phyloP scores from a whole-genome alignment of 1,140 invertebrate species.

The Portunus trituberculatus region DNA sequence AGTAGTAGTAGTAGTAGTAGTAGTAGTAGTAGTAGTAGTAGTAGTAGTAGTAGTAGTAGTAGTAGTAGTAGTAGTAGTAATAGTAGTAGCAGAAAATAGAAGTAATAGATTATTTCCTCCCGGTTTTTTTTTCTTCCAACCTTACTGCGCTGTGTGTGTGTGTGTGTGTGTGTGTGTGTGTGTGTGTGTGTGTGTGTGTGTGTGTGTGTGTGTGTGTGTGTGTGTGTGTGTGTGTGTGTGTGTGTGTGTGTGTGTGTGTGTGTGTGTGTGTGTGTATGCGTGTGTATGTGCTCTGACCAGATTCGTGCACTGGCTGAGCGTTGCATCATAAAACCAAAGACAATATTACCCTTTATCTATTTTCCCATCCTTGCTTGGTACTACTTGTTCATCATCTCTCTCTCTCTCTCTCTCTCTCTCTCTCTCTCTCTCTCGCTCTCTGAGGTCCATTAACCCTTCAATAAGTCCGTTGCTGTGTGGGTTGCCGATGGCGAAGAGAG shows the following conservation, averaged over 20 bases:
- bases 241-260: slow-evolving; percentile 56
- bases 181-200: slow-evolving; percentile 65
- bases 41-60: slow-evolving; percentile 35
- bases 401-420: slow-evolving; percentile 15
- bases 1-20: slow-evolving; percentile 6
- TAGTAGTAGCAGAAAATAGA: not conserved
- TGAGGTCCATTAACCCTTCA: not conserved
- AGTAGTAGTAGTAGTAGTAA: not conserved
- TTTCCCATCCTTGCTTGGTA: too few species aligned
- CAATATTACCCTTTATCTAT: too few species aligned
- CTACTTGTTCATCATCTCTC: not conserved
- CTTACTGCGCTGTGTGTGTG: not conserved
- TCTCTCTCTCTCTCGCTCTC: too few species aligned
- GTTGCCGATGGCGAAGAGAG: too few species aligned
- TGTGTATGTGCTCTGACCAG: slow-evolving; percentile 30
- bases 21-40: slow-evolving; percentile 27
- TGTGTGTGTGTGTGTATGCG: slow-evolving; percentile 40
- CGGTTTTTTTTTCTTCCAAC: too few species aligned
- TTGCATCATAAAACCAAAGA: not conserved
- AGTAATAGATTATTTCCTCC: not conserved
- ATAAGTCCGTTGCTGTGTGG: not conserved
- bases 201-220: slow-evolving; percentile 59
- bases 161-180: slow-evolving; percentile 57
- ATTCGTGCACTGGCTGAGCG: too few species aligned
- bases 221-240: slow-evolving; percentile 56